Evolutionary conservation across 2,113 vertebrate genomes (phyloP).

Genomic region (Microcebus lehilahytsara): DNA sequence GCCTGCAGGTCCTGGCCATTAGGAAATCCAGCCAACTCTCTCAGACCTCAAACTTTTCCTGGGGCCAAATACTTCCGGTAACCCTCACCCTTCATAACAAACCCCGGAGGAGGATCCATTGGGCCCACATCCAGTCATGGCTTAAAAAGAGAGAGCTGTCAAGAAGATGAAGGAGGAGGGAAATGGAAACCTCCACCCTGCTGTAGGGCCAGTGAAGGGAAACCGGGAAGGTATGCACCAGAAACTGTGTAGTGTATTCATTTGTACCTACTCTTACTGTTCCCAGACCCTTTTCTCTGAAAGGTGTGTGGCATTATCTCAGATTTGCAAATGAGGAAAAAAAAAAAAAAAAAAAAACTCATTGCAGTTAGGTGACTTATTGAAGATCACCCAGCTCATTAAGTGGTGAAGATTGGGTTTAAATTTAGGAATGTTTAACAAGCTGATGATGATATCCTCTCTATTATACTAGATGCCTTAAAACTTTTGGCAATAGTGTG

Average conservation of each 20-base stretch:
- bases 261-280: neutral
- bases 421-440: neutral
- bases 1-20: constrained; percentile 23
- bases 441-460: neutral
- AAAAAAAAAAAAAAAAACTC: neutral
- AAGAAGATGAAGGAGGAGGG: neutral
- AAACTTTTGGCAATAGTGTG: neutral
- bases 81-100: neutral
- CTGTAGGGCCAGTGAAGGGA: neutral
- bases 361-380: neutral
- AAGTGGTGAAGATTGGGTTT: neutral
- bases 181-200: neutral
- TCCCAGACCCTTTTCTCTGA: neutral
- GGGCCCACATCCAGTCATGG: neutral
- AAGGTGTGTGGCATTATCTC: neutral
- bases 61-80: neutral
- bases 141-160: neutral
- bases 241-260: neutral
- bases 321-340: neutral
- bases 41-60: neutral
- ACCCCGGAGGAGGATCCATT: neutral
- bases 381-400: neutral
- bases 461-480: neutral
- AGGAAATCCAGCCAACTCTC: neutral
- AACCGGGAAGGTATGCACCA: neutral